Evolutionary conservation across 2,113 vertebrate genomes (phyloP).

Genomic region (Myxocyprinus asiaticus): DNA sequence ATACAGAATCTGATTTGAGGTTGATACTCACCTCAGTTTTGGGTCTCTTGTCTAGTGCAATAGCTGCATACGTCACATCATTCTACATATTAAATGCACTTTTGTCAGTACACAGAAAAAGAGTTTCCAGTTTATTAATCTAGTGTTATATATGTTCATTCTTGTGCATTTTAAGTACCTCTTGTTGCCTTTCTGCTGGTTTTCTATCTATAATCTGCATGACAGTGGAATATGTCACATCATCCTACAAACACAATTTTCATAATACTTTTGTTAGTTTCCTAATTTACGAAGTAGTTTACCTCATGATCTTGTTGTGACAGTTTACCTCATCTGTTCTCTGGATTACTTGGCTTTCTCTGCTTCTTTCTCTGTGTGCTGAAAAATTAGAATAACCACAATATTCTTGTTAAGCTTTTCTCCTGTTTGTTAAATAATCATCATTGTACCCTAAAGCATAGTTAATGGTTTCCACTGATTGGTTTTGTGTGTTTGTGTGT

Average conservation of each 20-base stretch:
- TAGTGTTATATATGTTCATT: no score
- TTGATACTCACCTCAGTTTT: neutral
- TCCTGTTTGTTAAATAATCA: no score
- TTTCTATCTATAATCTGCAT: neutral
- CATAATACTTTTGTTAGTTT: no score
- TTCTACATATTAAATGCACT: neutral
- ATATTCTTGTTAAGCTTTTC: no score
- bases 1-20: no score
- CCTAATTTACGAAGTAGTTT: conserved; percentile 4
- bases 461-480: no score
- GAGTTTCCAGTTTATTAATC: no score
- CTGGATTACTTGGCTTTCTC: neutral
- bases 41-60: neutral
- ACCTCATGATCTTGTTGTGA: neutral
- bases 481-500: neutral
- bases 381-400: no score
- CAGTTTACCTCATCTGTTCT: neutral
- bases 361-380: neutral
- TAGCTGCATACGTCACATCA: neutral
- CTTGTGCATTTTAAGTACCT: neutral
- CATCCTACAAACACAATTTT: conserved; percentile 6
- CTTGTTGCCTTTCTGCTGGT: neutral
- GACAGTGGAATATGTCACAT: neutral
- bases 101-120: neutral
- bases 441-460: no score